Base-by-base conservation (phyloP, 2,797 vertebrate genomes). In the Pogonophryne albipinna region DNA sequence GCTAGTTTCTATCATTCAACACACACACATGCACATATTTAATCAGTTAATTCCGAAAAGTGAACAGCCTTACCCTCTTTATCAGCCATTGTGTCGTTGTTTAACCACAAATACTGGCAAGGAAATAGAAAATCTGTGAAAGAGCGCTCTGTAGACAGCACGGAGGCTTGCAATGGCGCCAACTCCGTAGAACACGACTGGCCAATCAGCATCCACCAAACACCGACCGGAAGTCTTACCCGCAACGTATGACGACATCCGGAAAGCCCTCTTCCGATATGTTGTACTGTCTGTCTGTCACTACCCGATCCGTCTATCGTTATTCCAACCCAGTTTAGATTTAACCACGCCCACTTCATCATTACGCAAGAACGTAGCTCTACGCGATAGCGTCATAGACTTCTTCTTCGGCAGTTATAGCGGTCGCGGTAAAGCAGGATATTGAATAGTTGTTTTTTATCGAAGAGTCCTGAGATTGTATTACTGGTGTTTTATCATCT, bases 11-110 rank as follows among this genome's bases (percentile, higher is more conserved):
- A 5, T 16, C 16, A 42, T 14, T 68, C 10, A 16, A 10, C 41
- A 50, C 16, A 23, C 4, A 15, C 41, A 53, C 1, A 27, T 27
- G 58, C 4, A 15, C 47, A 52, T 1, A 52, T 41, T 42, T 3
- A 47, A 11, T 3, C 8, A 1, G 2, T 0, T 13, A 1, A 38
- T 1, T 55, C 6, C 10, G 0, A 20, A 58, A 44, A 17, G 8
- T 6, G 3, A 4, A 17, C 13, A 6, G 0, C 11, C 83, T 78
- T 91, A 95, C 93, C 93, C 61, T 95, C 94, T 90, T 95, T 95
- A 71, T 95, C 94, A 1, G 92, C 89, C 93, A 95, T 95, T 57
- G 46, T 2, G 71, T 65, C 42, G 51, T 4, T 59, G 46, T 53
- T 72, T 42, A 44, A 19, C 45, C 34, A 46, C 67, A 56, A 59